Conservation (phyloP, 2,888 invertebrate species). For the Calameuta idolon region DNA sequence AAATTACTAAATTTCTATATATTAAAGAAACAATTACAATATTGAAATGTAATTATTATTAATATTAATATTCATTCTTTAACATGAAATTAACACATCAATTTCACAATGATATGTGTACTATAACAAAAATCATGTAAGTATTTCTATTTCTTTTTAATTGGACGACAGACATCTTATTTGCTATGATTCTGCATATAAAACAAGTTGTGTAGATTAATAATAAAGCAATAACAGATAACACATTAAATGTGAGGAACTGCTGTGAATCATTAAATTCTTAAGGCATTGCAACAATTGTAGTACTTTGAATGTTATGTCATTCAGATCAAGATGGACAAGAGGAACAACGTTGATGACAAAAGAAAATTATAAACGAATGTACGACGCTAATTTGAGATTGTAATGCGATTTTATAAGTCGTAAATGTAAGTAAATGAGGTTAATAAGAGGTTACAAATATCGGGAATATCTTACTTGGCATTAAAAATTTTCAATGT, state of each 20-base stretch:
- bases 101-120: neutral
- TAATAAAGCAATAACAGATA: neutral
- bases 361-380: neutral
- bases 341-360: neutral
- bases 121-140: neutral
- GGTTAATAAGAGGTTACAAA: constrained; percentile 45
- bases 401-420: constrained; percentile 47
- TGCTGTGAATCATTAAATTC: neutral
- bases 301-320: neutral
- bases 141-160: neutral
- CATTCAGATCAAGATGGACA: neutral
- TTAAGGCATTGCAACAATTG: neutral
- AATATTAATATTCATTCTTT: neutral
- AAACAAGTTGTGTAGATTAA: neutral
- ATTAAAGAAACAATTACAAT: neutral
- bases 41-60: constrained; percentile 1
- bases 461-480: constrained; percentile 69
- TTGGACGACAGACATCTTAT: neutral
- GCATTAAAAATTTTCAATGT: constrained; percentile 87
- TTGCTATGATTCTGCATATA: neutral
- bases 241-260: neutral
- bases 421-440: constrained; percentile 35
- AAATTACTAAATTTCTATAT: neutral
- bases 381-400: neutral
- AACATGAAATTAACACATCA: neutral